A percentile compares a stretch with the other conserved stretches of the same genome.
phyloP scores from a whole-genome alignment of 2,888 invertebrate genomes.

The Tiliacea citrago region DNA sequence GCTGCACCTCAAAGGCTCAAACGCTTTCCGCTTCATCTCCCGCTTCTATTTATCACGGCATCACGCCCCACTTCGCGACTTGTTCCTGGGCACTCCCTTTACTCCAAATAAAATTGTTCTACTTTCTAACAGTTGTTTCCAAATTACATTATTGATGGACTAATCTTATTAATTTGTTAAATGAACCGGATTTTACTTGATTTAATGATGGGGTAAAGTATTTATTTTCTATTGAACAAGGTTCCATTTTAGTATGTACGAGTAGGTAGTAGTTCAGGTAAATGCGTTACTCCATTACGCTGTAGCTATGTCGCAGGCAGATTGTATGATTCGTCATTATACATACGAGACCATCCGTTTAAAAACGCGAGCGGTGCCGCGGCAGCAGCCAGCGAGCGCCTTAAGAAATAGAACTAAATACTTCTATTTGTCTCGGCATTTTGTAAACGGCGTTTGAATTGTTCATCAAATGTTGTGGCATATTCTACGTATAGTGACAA shows the following conservation, averaged over 20 bases:
- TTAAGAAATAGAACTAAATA: too few relatives aligned
- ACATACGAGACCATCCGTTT: too few relatives aligned
- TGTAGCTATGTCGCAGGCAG: too few relatives aligned
- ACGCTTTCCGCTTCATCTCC: not conserved
- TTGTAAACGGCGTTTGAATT: too few relatives aligned
- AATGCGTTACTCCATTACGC: not conserved
- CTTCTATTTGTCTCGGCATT: too few relatives aligned
- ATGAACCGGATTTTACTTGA: constrained; percentile 30
- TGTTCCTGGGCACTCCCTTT: constrained; percentile 22
- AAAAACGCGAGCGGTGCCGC: too few relatives aligned
- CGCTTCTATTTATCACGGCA: constrained; percentile 16
- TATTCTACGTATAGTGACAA: too few relatives aligned
- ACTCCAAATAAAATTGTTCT: constrained; percentile 50
- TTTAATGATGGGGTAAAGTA: not conserved
- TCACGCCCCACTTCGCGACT: not conserved
- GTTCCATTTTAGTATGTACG: not conserved
- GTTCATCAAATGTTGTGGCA: too few relatives aligned
- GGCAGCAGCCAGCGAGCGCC: too few relatives aligned
- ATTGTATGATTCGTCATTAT: too few relatives aligned
- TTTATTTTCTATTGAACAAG: not conserved
- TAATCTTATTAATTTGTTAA: constrained; percentile 48
- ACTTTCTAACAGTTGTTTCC: constrained; percentile 51
- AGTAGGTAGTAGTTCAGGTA: not conserved
- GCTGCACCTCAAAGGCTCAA: not conserved
- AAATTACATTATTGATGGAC: constrained; percentile 51